phyloP scores from a whole-genome alignment of 2,797 vertebrate species.

The Babyrousa celebensis region DNA sequence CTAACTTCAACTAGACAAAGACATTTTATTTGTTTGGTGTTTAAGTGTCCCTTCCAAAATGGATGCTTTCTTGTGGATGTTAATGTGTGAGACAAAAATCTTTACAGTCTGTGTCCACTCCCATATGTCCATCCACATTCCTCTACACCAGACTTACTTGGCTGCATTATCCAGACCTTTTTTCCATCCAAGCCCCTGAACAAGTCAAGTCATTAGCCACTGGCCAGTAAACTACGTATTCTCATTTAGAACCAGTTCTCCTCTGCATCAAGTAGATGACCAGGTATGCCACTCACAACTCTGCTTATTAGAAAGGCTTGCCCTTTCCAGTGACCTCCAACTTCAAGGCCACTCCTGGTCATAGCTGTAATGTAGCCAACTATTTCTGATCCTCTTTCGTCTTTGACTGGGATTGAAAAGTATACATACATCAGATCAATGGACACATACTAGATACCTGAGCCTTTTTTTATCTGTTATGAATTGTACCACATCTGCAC shows the following conservation, averaged over 20 bases:
- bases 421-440: neutral
- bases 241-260: neutral
- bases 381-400: neutral
- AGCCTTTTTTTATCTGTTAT: neutral
- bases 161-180: neutral
- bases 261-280: neutral
- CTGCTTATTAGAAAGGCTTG: neutral
- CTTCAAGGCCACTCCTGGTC: neutral
- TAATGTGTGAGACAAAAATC: neutral
- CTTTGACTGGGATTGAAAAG: neutral
- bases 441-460: neutral
- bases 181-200: neutral
- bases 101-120: neutral
- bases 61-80: neutral
- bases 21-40: neutral
- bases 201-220: neutral
- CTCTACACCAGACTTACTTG: neutral
- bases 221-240: neutral
- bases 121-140: neutral
- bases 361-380: neutral
- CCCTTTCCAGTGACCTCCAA: neutral
- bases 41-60: neutral
- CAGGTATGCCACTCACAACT: neutral
- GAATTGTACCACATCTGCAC: neutral
- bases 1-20: neutral